phyloP scores from a whole-genome alignment of 2,888 invertebrate species.

The Coremacera marginata region DNA sequence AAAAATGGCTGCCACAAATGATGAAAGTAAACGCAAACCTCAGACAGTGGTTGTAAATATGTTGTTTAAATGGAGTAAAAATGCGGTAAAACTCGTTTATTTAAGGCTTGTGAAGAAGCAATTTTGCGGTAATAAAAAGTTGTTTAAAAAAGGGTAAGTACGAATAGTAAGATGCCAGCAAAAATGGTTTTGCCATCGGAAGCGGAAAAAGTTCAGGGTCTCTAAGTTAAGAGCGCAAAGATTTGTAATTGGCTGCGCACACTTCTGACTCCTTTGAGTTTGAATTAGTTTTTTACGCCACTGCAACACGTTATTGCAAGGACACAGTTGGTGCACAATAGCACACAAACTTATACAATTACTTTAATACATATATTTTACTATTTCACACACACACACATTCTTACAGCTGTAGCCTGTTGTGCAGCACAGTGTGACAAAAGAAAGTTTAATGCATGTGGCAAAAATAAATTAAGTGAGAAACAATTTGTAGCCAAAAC shows the following conservation, averaged over 20 bases:
- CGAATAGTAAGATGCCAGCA: not conserved
- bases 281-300: conserved; percentile 9
- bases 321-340: not conserved
- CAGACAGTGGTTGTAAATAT: too few species aligned
- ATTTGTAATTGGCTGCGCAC: conserved; percentile 8
- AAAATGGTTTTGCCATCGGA: not conserved
- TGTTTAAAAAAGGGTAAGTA: too few species aligned
- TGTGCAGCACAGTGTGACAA: not conserved
- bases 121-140: too few species aligned
- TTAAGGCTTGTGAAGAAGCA: too few species aligned
- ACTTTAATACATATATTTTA: too few species aligned
- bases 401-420: conserved; percentile 1
- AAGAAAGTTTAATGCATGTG: not conserved
- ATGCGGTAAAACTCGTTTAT: too few species aligned
- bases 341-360: not conserved
- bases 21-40: too few species aligned
- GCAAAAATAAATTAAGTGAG: conserved; percentile 30
- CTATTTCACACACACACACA: not conserved
- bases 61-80: too few species aligned
- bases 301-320: not conserved
- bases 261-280: not conserved
- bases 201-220: conserved; percentile 9
- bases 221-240: not conserved
- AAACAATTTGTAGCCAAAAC: conserved; percentile 15
- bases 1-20: not conserved